Base-by-base conservation (phyloP, 53 echinoderm and acorn worm genomes). In the Temnopleurus reevesii region DNA sequence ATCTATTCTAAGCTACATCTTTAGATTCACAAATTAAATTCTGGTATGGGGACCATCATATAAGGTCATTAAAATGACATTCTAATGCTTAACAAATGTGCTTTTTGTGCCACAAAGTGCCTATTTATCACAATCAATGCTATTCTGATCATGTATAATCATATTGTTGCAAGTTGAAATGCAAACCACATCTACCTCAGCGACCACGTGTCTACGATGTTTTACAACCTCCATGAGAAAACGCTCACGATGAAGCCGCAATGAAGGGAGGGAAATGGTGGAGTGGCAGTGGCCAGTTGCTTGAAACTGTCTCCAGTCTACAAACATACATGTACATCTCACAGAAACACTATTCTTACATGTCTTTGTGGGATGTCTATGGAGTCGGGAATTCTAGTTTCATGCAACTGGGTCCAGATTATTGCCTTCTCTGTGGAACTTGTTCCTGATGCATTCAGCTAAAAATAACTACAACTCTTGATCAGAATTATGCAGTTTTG, bases 401-500 rank as follows among this genome's bases (percentile, higher is more conserved):
- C n/a, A n/a, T n/a, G n/a, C n/a, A n/a, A n/a, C n/a, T n/a, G n/a
- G n/a, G n/a, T n/a, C n/a, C n/a, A n/a, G n/a, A n/a, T n/a, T n/a
- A n/a, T n/a, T n/a, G 33, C 31, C 58, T 26, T 31, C 5, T 63
- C 4, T 63, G 15, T 63, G 15, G 34, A 63, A 13, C n/a, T n/a
- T 34, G 21, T 21, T 71, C 38, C 71, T 71, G 41, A 71, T 71
- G 71, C 38, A 71, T 19, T 71, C 71, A n/a, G 71, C 71, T 18
- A 23, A 27, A 71, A n/a, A 41, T n/a, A n/a, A 8, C 21, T 71
- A 71, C 71, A 71, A 71, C 71, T 71, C 71, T 38, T 71, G 36
- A 71, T 71, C 71, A 71, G 71, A 71, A 71, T 71, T 71, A 71
- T 71, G 71, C 71, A 71, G 38, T 71, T 21, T 71, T 71, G 36